Base-by-base conservation (phyloP, 2,888 invertebrate genomes). In the Meta bourneti region DNA sequence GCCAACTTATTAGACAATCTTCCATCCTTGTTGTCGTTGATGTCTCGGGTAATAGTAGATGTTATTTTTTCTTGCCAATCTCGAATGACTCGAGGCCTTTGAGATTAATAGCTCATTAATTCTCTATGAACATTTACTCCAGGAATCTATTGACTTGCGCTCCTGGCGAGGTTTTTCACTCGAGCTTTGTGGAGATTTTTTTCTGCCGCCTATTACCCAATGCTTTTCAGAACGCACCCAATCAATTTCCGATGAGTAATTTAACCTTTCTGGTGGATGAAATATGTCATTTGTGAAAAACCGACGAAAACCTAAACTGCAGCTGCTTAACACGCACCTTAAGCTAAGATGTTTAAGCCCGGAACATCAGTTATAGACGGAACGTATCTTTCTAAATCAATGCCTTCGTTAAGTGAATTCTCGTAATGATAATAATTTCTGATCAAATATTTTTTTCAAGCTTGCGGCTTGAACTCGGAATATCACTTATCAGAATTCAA, bases 81-180 rank as follows among this genome's bases (percentile, higher is more conserved):
- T 74, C 49, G 0, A 20, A 77, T 84, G 77, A 85, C 90, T 79
- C 11, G 80, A 48, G 85, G 80, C 85, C 5, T 51, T 52, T 78
- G 89, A 71, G 75, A 91, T 91, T 91, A 91, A 86, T 91, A 77
- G 48, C 86, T 82, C 90, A 91, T 91, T 91, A 78, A 86, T 86
- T 86, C 82, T 16, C 77, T 82, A 82, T 77, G 61, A 78, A 71
- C 49, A 82, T 81, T 83, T 86, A 61, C 71, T 48, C 77, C 69
- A 69, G 72, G n/a, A 11, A 72, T 85, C 16, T 34, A 90, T 85
- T 80, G 80, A 85, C 80, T 85, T 70, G 11, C 51, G 49, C 77
- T 49, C 77, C 9, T 48, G 77, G 77, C 52, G 11, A 19, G 78
- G n/a, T 52, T 75, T 75, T 34, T 75, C 75, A 75, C 75, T 34